phyloP scores from a whole-genome alignment of 2,113 vertebrate species.

The Diphyllodes magnificus region DNA sequence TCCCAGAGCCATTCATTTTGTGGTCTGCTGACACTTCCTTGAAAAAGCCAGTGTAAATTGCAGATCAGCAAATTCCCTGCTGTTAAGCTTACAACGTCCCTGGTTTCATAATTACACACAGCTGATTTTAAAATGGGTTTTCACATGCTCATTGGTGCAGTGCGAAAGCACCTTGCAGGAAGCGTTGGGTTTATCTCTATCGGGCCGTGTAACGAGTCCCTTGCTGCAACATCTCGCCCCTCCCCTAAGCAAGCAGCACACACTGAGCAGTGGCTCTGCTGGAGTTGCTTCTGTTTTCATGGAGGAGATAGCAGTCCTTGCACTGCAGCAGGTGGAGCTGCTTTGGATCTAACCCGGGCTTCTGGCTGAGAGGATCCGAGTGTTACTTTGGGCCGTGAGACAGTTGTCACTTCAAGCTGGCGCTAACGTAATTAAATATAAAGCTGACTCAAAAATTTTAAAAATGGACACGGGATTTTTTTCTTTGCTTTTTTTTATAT shows the following conservation, averaged over 20 bases:
- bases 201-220: slow-evolving; percentile 54
- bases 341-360: slow-evolving; percentile 7
- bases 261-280: slow-evolving; percentile 36
- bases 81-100: background rate
- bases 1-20: slow-evolving; percentile 11
- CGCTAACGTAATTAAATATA: background rate
- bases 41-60: background rate
- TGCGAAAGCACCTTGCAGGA: slow-evolving; percentile 52
- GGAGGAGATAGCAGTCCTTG: slow-evolving; percentile 34
- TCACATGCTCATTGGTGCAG: slow-evolving; percentile 48
- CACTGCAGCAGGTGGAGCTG: slow-evolving; percentile 66
- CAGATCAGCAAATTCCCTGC: slow-evolving; percentile 50
- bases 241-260: slow-evolving; percentile 31
- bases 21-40: background rate
- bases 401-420: slow-evolving; percentile 1
- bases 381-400: background rate
- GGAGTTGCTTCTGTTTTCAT: slow-evolving; percentile 18
- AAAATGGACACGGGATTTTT: slow-evolving; percentile 42
- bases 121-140: background rate
- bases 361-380: background rate
- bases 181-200: background rate
- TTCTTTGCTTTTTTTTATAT: background rate
- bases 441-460: background rate
- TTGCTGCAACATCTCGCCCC: slow-evolving; percentile 60
- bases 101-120: background rate